Conservation (phyloP, 2,113 vertebrate species). For the Oxyruncus cristatus region DNA sequence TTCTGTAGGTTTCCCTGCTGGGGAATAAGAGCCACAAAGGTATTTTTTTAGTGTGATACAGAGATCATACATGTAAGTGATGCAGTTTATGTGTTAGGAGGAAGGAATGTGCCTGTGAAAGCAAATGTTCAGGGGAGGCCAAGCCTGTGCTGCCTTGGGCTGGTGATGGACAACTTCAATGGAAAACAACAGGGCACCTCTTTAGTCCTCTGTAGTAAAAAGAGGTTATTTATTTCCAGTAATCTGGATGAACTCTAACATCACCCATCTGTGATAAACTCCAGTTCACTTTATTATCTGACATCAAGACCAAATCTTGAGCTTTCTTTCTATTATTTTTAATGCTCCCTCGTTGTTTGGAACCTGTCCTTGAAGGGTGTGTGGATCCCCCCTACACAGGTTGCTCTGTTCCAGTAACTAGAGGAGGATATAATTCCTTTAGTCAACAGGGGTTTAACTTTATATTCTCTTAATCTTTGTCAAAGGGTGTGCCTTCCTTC, state of each 20-base stretch:
- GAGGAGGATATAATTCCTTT: slow-evolving; percentile 27
- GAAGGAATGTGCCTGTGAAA: neutral
- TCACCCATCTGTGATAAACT: neutral
- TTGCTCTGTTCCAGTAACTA: neutral
- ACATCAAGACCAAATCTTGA: neutral
- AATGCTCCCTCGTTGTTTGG: neutral
- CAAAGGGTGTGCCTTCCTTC: slow-evolving; percentile 46
- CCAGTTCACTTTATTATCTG: neutral
- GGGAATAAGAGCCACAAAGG: neutral
- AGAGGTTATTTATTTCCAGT: neutral
- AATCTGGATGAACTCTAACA: neutral
- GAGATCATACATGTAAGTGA: fast-evolving
- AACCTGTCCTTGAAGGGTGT: neutral
- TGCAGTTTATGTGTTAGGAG: neutral
- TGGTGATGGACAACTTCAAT: neutral
- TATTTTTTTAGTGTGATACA: neutral
- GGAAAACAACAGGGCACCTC: neutral
- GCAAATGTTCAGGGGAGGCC: neutral
- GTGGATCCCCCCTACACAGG: neutral
- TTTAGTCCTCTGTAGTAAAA: neutral
- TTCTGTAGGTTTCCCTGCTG: neutral
- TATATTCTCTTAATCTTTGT: slow-evolving; percentile 38
- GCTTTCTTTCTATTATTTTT: neutral
- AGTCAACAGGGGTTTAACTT: slow-evolving; percentile 35
- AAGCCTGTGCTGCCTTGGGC: neutral